These are phyloP conservation scores for Dicerorhinus sumatrensis DNA, from an alignment of 2,113 vertebrate genomes.

Conservation along the genomic window DNA sequence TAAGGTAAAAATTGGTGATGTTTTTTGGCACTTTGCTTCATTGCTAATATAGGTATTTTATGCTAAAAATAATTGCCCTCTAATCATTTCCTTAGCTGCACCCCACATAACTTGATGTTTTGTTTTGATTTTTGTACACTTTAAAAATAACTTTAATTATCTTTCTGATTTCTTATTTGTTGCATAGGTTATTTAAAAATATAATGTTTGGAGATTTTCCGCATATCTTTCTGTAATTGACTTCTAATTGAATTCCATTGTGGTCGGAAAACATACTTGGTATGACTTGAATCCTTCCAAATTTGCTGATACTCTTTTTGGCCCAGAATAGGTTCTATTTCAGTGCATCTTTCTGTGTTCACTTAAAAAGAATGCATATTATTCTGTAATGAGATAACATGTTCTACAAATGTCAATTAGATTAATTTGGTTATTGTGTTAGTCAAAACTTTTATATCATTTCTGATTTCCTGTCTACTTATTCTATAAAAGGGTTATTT, in stretches of 20 bases:
- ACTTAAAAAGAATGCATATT: background rate
- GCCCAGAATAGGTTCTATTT: background rate
- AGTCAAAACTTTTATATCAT: background rate
- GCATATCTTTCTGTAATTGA: background rate
- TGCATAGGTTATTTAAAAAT: background rate
- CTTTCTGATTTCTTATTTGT: background rate
- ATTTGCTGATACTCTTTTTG: background rate
- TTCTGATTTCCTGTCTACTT: background rate
- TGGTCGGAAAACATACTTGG: background rate
- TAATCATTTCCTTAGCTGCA: background rate
- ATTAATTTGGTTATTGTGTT: background rate
- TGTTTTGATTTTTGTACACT: background rate
- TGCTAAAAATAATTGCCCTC: background rate
- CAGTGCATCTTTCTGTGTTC: background rate
- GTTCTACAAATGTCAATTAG: background rate
- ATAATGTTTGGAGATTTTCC: background rate
- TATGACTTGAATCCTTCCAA: background rate
- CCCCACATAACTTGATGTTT: background rate
- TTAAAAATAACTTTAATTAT: background rate
- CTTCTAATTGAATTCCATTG: constrained; percentile 3
- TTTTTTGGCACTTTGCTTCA: background rate
- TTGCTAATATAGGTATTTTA: background rate
- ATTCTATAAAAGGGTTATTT: background rate
- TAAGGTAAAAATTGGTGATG: background rate
- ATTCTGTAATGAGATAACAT: background rate